These are phyloP conservation scores for Macrotus californicus DNA, from an alignment of 2,113 vertebrate species.

Conservation along the genomic window DNA sequence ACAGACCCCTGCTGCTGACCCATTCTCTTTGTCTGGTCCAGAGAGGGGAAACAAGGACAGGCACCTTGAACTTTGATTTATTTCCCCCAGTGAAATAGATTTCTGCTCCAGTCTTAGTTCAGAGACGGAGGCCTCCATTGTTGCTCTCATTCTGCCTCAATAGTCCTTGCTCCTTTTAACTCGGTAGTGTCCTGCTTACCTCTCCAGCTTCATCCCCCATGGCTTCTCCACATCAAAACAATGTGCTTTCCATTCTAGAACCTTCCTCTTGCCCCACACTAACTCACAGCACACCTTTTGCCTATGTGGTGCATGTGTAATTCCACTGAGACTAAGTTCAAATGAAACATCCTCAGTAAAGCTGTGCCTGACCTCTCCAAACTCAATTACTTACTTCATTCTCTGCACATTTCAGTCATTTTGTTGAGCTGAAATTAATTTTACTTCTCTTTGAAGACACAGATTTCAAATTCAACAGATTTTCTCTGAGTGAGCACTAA, in stretches of 20 bases:
- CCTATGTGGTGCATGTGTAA: neutral
- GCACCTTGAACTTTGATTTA: neutral
- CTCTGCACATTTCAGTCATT: neutral
- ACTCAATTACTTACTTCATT: neutral
- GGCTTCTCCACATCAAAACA: neutral
- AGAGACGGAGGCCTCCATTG: neutral
- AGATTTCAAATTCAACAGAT: constrained; percentile 2
- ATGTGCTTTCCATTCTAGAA: neutral
- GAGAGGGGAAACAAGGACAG: neutral
- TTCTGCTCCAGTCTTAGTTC: neutral
- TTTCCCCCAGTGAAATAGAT: neutral
- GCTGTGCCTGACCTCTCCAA: neutral
- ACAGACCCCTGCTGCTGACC: neutral
- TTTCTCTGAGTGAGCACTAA: neutral
- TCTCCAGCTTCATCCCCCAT: neutral
- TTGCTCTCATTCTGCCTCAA: neutral
- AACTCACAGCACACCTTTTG: neutral
- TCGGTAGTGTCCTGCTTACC: neutral
- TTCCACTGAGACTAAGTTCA: neutral
- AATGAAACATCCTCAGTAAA: neutral
- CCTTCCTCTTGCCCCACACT: neutral
- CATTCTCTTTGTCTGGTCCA: neutral
- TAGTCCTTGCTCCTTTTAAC: neutral
- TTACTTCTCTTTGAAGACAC: neutral
- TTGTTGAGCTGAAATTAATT: neutral